These are phyloP conservation scores for Panopea generosa DNA, from an alignment of 2,888 invertebrate genomes.

Conservation along the genomic window DNA sequence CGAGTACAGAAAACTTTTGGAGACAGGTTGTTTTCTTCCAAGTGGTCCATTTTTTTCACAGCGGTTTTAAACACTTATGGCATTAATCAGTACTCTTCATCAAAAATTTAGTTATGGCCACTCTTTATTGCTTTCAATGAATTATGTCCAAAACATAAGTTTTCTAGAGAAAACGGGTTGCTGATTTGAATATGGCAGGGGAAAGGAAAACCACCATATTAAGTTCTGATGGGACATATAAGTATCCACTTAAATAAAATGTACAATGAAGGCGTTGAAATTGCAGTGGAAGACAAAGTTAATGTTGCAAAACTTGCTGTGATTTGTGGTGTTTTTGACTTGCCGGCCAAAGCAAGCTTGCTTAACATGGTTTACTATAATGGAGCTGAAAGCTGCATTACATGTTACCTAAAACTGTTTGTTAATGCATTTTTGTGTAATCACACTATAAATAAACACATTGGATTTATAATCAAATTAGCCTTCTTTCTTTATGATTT, in stretches of 20 bases:
- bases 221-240: conserved; percentile 4
- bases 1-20: conserved; percentile 7
- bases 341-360: conserved; percentile 55
- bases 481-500: too few relatives aligned
- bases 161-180: conserved; percentile 44
- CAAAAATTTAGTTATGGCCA: conserved; percentile 34
- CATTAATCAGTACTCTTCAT: conserved; percentile 18
- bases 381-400: conserved; percentile 51
- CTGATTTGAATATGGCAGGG: conserved; percentile 59
- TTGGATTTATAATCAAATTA: too few relatives aligned
- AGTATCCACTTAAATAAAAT: conserved; percentile 24
- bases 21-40: conserved; percentile 9
- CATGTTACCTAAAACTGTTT: too few relatives aligned
- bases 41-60: conserved; percentile 12
- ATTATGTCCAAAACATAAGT: conserved; percentile 21
- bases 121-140: conserved; percentile 38
- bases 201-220: conserved; percentile 56
- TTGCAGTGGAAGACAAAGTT: conserved; percentile 20
- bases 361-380: conserved; percentile 58
- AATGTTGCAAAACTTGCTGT: conserved; percentile 33
- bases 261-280: conserved; percentile 33
- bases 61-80: conserved; percentile 37
- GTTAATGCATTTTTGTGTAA: too few relatives aligned
- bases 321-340: conserved; percentile 43
- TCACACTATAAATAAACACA: too few relatives aligned